Evolutionary conservation across 2,797 vertebrate genomes (phyloP).

Genomic region (Phalanger gymnotis): DNA sequence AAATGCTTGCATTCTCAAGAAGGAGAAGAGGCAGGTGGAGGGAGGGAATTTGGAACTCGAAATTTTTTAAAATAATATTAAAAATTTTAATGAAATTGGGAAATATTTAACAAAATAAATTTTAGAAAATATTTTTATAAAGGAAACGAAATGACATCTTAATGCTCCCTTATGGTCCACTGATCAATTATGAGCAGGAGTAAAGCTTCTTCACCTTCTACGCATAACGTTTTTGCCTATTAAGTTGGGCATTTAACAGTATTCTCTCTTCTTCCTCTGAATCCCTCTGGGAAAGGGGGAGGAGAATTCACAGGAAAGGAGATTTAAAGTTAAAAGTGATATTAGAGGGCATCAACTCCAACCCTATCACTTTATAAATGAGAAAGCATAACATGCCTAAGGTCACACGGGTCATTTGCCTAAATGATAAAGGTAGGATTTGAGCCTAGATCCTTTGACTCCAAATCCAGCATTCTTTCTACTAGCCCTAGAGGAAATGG

Average conservation of each 20-base stretch:
- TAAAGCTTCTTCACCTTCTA: neutral
- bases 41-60: too few relatives aligned
- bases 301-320: neutral
- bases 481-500: too few relatives aligned
- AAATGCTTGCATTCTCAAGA: neutral
- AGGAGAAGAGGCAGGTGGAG: neutral
- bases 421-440: neutral
- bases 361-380: neutral
- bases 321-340: neutral
- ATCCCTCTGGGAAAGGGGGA: neutral
- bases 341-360: neutral
- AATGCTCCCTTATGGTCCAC: neutral
- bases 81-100: too few relatives aligned
- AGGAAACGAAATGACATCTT: neutral
- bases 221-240: neutral
- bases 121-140: neutral
- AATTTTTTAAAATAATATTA: too few relatives aligned
- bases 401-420: neutral
- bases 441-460: neutral
- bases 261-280: neutral
- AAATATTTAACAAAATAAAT: too few relatives aligned
- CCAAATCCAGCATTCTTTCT: neutral
- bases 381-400: neutral
- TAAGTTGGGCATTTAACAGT: neutral
- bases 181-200: neutral